Percentiles rank a stretch among this genome's conserved stretches.
Evolutionary conservation across 1,140 invertebrate species (phyloP).

Genomic region (Linepithema humile): DNA sequence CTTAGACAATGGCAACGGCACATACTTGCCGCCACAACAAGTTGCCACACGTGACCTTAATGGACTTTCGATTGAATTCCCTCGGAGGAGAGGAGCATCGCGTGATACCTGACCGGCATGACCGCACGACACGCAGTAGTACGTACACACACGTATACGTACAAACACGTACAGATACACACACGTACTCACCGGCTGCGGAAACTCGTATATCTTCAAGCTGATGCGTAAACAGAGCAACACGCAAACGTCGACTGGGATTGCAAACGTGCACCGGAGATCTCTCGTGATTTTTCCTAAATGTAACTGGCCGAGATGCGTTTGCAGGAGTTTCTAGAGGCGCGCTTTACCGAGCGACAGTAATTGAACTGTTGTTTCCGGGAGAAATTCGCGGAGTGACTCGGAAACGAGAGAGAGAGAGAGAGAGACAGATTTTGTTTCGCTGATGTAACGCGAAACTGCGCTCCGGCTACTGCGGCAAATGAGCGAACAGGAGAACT

Average conservation of each 20-base stretch:
- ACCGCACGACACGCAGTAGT: constrained; percentile 40
- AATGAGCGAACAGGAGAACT: constrained; percentile 14
- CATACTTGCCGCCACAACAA: constrained; percentile 71
- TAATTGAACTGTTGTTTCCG: constrained; percentile 30
- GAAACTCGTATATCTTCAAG: neutral
- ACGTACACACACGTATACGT: neutral
- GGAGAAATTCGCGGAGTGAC: neutral
- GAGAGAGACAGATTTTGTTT: constrained; percentile 31
- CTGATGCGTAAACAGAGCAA: constrained; percentile 27
- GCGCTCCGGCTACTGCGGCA: no score
- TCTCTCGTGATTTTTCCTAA: neutral
- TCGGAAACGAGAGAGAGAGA: no score
- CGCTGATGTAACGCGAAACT: neutral
- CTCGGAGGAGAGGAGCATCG: constrained; percentile 22
- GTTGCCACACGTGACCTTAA: constrained; percentile 74
- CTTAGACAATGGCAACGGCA: constrained; percentile 72
- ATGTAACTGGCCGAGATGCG: neutral
- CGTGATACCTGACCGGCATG: constrained; percentile 41
- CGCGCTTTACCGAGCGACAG: neutral
- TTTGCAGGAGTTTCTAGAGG: neutral
- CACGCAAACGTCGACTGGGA: neutral
- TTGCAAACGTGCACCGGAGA: neutral
- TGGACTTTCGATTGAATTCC: constrained; percentile 77
- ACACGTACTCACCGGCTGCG: neutral
- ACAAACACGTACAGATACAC: neutral